Percentiles rank a stretch among this genome's conserved stretches.
These are phyloP conservation scores for Lanius collurio DNA, from an alignment of 2,113 vertebrate species.

Conservation along the genomic window DNA sequence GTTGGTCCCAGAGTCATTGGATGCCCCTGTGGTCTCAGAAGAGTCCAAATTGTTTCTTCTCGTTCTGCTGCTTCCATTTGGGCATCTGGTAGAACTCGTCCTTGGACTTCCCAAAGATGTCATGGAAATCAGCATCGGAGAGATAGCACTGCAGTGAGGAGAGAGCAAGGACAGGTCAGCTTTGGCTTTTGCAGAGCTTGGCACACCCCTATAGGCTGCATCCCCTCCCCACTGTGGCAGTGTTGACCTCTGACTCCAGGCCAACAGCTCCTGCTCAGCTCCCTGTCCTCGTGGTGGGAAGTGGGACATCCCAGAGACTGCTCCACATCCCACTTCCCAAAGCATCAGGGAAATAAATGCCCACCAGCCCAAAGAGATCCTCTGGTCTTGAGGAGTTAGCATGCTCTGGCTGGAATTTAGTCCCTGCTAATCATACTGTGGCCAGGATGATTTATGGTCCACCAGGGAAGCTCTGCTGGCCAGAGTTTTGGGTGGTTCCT, in stretches of 20 bases:
- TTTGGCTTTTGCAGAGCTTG: not conserved
- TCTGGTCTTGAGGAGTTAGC: not conserved
- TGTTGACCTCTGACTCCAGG: not conserved
- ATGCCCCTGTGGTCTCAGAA: conserved; percentile 73
- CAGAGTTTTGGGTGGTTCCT: not conserved
- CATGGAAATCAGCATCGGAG: conserved; percentile 83
- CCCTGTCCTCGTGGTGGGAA: not conserved
- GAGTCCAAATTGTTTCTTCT: conserved; percentile 88
- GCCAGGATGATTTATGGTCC: not conserved
- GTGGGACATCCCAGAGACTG: not conserved
- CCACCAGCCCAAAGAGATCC: not conserved
- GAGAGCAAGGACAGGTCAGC: not conserved
- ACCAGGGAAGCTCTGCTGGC: not conserved
- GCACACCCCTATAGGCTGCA: not conserved
- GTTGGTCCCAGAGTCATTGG: not conserved
- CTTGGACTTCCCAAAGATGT: conserved; percentile 82
- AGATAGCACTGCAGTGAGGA: conserved; percentile 77
- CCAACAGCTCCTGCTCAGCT: not conserved
- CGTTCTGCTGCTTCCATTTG: conserved; percentile 86
- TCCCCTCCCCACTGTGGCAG: not conserved
- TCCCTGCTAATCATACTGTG: not conserved
- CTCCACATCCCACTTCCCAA: not conserved
- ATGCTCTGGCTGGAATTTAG: not conserved
- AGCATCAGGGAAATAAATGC: not conserved
- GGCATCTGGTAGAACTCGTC: conserved; percentile 84